Conservation (phyloP, 2,888 invertebrate genomes). For the Tineola bisselliella region DNA sequence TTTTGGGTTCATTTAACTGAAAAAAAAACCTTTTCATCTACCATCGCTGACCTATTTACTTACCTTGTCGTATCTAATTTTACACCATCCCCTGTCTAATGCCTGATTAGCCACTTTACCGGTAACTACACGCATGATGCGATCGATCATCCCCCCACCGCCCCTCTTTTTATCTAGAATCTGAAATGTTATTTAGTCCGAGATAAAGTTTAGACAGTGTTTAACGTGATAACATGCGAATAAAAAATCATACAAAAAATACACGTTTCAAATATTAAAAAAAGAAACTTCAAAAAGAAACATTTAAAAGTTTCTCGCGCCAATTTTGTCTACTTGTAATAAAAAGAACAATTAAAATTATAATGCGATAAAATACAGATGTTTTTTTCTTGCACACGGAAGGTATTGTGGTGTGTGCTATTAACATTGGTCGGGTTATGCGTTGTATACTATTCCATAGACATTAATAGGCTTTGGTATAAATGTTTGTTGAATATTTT, state of each 20-base stretch:
- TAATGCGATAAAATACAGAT: constrained; percentile 36
- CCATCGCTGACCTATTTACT: not conserved
- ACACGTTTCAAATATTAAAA: not conserved
- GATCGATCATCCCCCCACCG: not conserved
- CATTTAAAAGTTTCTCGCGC: too few relatives aligned
- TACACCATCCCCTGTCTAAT: not conserved
- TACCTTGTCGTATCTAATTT: not conserved
- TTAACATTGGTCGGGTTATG: constrained; percentile 31
- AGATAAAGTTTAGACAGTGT: not conserved
- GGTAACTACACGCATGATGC: not conserved
- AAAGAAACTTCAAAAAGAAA: too few relatives aligned
- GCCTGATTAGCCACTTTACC: not conserved
- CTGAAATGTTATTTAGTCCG: not conserved
- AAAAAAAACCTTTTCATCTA: too few relatives aligned
- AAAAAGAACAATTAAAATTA: not conserved
- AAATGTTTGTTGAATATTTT: constrained; percentile 47
- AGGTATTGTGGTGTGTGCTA: constrained; percentile 38
- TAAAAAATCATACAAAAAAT: not conserved
- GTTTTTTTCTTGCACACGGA: constrained; percentile 46
- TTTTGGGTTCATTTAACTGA: too few relatives aligned
- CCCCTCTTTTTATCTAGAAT: not conserved
- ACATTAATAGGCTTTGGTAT: constrained; percentile 51
- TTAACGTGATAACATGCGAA: not conserved
- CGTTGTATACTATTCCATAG: constrained; percentile 38
- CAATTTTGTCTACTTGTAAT: too few relatives aligned